These are phyloP conservation scores for Trichopria drosophilae DNA, from an alignment of 2,888 invertebrate genomes.

Conservation along the genomic window DNA sequence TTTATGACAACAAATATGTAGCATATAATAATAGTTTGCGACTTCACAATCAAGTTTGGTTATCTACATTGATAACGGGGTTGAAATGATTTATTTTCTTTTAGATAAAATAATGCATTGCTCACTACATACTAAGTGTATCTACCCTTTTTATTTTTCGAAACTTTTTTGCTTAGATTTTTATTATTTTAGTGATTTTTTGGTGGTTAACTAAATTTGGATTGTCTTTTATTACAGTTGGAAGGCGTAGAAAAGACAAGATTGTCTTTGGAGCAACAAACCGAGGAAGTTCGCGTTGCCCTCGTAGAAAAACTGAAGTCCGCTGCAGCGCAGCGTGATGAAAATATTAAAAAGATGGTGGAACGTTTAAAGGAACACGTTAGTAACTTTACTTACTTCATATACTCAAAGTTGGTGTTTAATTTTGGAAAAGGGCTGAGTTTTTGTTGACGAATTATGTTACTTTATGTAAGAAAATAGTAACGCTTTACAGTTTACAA, in stretches of 20 bases:
- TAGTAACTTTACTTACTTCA: conserved; percentile 55
- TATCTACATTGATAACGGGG: too few relatives aligned
- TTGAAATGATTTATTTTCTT: too few relatives aligned
- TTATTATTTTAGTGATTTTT: not conserved
- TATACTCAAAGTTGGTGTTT: conserved; percentile 17
- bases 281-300: conserved; percentile 80
- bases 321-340: conserved; percentile 86
- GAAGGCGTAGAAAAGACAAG: conserved; percentile 68
- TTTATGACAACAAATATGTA: too few relatives aligned
- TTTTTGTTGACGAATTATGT: too few relatives aligned
- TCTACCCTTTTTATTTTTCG: not conserved
- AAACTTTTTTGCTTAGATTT: not conserved
- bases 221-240: conserved; percentile 46
- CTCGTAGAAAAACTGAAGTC: conserved; percentile 87
- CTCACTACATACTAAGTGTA: too few relatives aligned
- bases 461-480: too few relatives aligned
- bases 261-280: conserved; percentile 81
- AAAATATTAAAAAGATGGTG: conserved; percentile 87
- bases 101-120: too few relatives aligned
- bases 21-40: too few relatives aligned
- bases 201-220: not conserved
- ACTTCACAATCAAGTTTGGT: too few relatives aligned
- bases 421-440: conserved; percentile 6
- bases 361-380: conserved; percentile 91
- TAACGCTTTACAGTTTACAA: too few relatives aligned